Evolutionary conservation across 1,140 invertebrate genomes (phyloP), one percentile per base, ranked within the genome.

Genomic region (Drosophila azteca): DNA sequence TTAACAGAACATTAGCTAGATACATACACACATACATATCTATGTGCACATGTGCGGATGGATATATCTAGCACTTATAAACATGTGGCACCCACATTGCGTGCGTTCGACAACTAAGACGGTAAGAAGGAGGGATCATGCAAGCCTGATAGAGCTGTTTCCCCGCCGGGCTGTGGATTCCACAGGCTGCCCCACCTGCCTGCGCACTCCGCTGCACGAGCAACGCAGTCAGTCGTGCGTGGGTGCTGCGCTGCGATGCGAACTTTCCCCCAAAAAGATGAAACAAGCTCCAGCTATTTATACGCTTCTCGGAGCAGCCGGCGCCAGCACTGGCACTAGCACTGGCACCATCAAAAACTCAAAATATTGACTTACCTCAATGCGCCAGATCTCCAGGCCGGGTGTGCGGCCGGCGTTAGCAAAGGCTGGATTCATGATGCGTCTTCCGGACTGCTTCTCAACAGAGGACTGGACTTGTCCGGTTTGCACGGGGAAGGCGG

Each of bases 321-420:
- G 24, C 22, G 22, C 22, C 3, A 4, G 22, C 31, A 46, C 29
- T 2, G 29, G 6, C 29, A 39, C 62, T 41, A 7, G 46, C 41
- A 6, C 29, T 7, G 6, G 31, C 31, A 50, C 49, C 63, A 76
- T 46, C 45, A 8, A 39, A 64, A 39, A 39, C 17, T 35, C 41
- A 4, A 59, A 15, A 31, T 49, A 20, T 52, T 7, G 39, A 90
- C 90, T 92, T 89, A 95, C 95, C 93, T 95, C 93, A 45, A 95
- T 94, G 76, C 95, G 93, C 95, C 95, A 95, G 39, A 95, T 93
- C 81, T 95, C 94, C 0, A 95, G 72, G 1, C 95, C 95, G 6
- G 94, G 93, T 41, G 92, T 83, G 54, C 92, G 92, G 5, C 95
- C 95, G 13, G 94, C 95, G 71, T 94, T 93, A 17, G 92, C 93